Conservation (phyloP, 2,888 invertebrate species). For the Stramonita haemastoma region DNA sequence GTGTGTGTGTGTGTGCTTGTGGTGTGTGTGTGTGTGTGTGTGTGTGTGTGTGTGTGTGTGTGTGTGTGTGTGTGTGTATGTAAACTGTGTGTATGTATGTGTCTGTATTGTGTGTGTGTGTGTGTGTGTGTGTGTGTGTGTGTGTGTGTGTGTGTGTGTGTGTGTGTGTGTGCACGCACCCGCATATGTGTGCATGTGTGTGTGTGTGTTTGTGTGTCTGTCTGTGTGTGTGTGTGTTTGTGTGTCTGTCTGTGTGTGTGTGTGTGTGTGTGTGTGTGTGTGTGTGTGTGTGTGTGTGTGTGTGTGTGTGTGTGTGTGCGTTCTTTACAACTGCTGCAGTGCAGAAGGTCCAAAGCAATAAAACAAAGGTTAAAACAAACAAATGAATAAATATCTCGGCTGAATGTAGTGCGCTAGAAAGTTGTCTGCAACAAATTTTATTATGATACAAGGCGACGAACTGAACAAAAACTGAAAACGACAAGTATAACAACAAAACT, state of each 20-base stretch:
- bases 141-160: not conserved
- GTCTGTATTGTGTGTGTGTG: not conserved
- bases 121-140: conserved; percentile 20
- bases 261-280: conserved; percentile 8
- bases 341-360: no score
- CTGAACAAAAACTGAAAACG: no score
- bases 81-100: no score
- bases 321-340: no score
- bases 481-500: not conserved
- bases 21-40: conserved; percentile 3
- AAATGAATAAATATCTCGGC: no score
- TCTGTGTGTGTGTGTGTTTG: not conserved
- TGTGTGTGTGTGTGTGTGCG: not conserved
- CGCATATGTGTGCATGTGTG: no score
- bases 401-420: no score
- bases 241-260: not conserved
- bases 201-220: not conserved
- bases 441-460: no score
- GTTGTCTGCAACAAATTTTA: no score
- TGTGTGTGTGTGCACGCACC: not conserved
- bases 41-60: conserved; percentile 8
- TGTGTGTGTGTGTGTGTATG: no score
- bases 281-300: not conserved
- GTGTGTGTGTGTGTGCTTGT: no score
- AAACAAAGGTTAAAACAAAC: no score